Evolutionary conservation across 2,797 vertebrate species (phyloP).

Genomic region (Ataeniobius toweri): DNA sequence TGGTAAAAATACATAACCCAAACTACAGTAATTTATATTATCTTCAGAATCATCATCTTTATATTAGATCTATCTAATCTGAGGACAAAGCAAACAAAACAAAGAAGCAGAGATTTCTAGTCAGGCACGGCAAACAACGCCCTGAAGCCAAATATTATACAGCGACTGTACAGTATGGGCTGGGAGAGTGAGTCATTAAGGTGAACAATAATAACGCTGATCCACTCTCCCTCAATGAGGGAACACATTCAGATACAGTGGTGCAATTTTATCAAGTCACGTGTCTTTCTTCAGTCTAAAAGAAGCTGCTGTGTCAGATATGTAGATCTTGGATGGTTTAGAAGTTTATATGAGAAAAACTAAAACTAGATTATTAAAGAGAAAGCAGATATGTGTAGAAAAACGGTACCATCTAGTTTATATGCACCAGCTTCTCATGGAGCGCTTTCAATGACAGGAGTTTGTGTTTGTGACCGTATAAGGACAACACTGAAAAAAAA

Average conservation of each 20-base stretch:
- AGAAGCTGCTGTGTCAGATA: not conserved
- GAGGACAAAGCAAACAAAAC: conserved; percentile 35
- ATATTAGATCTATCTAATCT: conserved; percentile 56
- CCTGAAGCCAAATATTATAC: conserved; percentile 47
- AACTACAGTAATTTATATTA: conserved; percentile 51
- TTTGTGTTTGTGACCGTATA: conserved; percentile 8
- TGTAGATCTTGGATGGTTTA: not conserved
- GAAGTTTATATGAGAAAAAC: conserved; percentile 4
- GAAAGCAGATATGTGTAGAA: conserved; percentile 7
- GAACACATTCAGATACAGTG: conserved; percentile 25
- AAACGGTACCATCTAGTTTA: conserved; percentile 28
- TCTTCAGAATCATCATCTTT: conserved; percentile 54
- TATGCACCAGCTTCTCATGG: conserved; percentile 3
- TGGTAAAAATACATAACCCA: conserved; percentile 32
- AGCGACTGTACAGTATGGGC: conserved; percentile 11
- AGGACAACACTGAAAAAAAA: not conserved
- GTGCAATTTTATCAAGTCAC: not conserved
- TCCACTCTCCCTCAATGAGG: conserved; percentile 7
- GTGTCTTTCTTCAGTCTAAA: not conserved
- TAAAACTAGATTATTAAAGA: not conserved
- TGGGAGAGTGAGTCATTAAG: conserved; percentile 30
- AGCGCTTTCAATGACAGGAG: conserved; percentile 16
- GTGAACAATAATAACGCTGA: conserved; percentile 27
- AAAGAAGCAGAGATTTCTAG: conserved; percentile 23
- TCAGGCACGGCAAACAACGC: conserved; percentile 33